Percentiles rank a stretch among this genome's conserved stretches.
Evolutionary conservation across 2,797 vertebrate species (phyloP).

Genomic region (Sardinella longiceps): DNA sequence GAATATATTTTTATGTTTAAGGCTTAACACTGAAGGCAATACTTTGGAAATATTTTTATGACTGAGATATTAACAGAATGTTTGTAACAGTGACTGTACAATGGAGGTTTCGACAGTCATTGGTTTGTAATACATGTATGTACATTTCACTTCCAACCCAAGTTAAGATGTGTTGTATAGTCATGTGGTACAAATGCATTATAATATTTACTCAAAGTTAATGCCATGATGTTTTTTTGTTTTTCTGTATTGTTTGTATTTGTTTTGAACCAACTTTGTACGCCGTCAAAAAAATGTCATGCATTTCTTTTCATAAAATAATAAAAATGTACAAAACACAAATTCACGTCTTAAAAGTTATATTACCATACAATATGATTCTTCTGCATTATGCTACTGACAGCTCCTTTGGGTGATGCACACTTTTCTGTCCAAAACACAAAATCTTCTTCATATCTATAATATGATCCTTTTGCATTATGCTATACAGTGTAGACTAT

Average conservation of each 20-base stretch:
- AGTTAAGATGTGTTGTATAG: not conserved
- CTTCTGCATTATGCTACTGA: too few relatives aligned
- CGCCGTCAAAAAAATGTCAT: not conserved
- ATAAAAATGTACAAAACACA: not conserved
- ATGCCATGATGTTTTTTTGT: not conserved
- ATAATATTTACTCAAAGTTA: not conserved
- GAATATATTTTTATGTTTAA: not conserved
- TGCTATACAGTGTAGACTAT: too few relatives aligned
- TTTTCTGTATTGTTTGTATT: slow-evolving; percentile 1
- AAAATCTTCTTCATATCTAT: not conserved
- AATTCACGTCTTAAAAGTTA: too few relatives aligned
- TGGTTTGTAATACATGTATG: slow-evolving; percentile 8
- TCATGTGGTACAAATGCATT: not conserved
- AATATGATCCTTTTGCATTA: too few relatives aligned
- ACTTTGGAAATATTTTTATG: slow-evolving; percentile 21
- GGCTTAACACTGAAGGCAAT: not conserved
- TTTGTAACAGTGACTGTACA: not conserved
- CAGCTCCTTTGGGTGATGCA: too few relatives aligned
- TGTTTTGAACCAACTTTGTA: slow-evolving; percentile 4
- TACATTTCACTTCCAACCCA: not conserved
- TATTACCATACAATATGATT: too few relatives aligned
- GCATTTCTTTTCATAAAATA: slow-evolving; percentile 15
- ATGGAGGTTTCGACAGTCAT: too few relatives aligned
- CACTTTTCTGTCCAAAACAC: too few relatives aligned
- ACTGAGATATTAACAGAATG: slow-evolving; percentile 1